Percentiles rank a stretch among this genome's conserved stretches.
Conservation (phyloP, 2,113 vertebrate species). For the Phyllostomus discolor region DNA sequence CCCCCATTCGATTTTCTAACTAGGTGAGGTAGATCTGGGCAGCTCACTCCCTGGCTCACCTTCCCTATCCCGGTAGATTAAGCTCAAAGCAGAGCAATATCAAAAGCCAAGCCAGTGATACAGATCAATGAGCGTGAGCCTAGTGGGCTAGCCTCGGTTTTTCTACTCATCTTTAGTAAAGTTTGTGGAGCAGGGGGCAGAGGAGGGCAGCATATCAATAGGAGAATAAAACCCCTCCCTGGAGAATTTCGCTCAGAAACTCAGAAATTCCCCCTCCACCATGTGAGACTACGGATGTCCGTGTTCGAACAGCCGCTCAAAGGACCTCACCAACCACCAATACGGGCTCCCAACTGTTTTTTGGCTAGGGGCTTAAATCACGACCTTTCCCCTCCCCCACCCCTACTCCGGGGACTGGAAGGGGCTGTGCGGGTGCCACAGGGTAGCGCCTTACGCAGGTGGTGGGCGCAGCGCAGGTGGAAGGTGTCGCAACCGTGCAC, state of each 20-base stretch:
- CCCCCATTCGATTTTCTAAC: neutral
- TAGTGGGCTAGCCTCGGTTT: neutral
- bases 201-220: neutral
- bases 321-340: neutral
- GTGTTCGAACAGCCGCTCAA: rapidly evolving
- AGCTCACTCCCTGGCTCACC: neutral
- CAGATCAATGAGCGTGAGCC: rapidly evolving
- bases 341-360: no score
- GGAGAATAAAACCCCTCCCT: neutral
- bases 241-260: neutral
- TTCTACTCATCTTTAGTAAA: neutral
- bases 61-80: neutral
- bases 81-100: neutral
- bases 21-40: neutral
- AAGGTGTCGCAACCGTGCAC: slow-evolving; percentile 98
- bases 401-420: neutral
- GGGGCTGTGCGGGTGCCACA: neutral
- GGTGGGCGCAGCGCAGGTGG: slow-evolving; percentile 96
- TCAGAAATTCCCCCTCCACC: neutral
- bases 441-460: slow-evolving; percentile 89
- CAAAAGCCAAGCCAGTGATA: neutral
- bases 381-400: no score
- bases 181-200: neutral
- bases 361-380: neutral
- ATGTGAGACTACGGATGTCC: rapidly evolving